A percentile compares a stretch with the other conserved stretches of the same genome.
Evolutionary conservation across 2,113 vertebrate genomes (phyloP).

Genomic region (Salvator merianae): DNA sequence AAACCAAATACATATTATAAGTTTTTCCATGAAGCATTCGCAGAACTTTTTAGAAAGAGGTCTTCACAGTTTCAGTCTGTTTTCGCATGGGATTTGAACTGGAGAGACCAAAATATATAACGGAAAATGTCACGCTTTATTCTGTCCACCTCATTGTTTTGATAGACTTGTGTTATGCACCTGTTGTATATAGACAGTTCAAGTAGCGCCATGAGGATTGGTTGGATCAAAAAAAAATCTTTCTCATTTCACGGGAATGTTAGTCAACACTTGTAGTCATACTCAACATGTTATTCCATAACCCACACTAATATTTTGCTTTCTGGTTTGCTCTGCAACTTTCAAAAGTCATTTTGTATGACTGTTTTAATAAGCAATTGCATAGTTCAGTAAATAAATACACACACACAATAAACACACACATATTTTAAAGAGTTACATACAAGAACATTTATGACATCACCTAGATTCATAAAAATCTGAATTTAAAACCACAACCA

Average conservation of each 20-base stretch:
- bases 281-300: not conserved
- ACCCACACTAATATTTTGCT: slow-evolving; percentile 28
- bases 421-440: not conserved
- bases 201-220: not conserved
- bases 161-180: not conserved
- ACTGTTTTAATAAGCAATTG: slow-evolving; percentile 3
- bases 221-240: not conserved
- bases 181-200: not conserved
- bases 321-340: not conserved
- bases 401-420: not conserved
- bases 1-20: slow-evolving; percentile 53
- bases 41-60: slow-evolving; percentile 44
- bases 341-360: not conserved
- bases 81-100: slow-evolving; percentile 42
- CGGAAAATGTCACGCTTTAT: slow-evolving; percentile 55
- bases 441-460: not conserved
- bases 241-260: slow-evolving; percentile 27
- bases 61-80: slow-evolving; percentile 14
- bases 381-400: not conserved
- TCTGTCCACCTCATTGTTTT: slow-evolving; percentile 27
- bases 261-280: slow-evolving; percentile 15
- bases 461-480: slow-evolving; percentile 4
- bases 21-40: slow-evolving; percentile 27
- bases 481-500: not conserved
- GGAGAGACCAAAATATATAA: slow-evolving; percentile 44